Evolutionary conservation across 1,140 invertebrate species (phyloP).

Genomic region (Stegodyphus mimosarum): DNA sequence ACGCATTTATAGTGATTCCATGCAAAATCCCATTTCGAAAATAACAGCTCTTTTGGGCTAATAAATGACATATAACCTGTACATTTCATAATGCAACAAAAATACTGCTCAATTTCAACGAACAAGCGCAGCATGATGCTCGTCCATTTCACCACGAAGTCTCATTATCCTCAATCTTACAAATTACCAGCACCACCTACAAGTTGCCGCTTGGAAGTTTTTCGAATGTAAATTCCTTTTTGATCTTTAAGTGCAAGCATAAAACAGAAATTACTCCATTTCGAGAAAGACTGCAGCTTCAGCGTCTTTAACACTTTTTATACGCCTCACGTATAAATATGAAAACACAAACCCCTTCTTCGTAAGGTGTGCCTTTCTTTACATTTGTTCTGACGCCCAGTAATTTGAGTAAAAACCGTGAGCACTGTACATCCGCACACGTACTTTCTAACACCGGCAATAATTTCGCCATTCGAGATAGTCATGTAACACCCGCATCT

Average conservation of each 20-base stretch:
- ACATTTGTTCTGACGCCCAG: conserved; percentile 20
- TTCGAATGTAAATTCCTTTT: not conserved
- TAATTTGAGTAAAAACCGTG: conserved; percentile 25
- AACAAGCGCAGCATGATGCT: too few species aligned
- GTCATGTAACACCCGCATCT: conserved; percentile 16
- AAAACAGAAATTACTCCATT: not conserved
- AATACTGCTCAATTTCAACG: too few species aligned
- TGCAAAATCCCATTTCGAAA: too few species aligned
- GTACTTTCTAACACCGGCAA: not conserved
- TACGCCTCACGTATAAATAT: conserved; percentile 26
- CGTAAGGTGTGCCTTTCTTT: conserved; percentile 10
- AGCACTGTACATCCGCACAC: conserved; percentile 3
- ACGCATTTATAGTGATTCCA: too few species aligned
- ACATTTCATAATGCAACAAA: too few species aligned
- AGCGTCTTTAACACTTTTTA: not conserved
- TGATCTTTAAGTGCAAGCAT: not conserved
- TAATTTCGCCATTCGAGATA: conserved; percentile 22
- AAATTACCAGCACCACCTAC: not conserved
- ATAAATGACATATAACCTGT: too few species aligned
- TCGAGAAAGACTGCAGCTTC: not conserved
- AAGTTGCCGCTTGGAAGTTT: not conserved
- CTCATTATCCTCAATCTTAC: not conserved
- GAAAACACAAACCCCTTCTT: conserved; percentile 15
- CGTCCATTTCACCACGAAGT: not conserved
- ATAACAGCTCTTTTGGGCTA: too few species aligned